A percentile compares a stretch with the other conserved stretches of the same genome.
phyloP scores from a whole-genome alignment of 2,113 vertebrate species.

The Sinocyclocheilus maitianheensis region DNA sequence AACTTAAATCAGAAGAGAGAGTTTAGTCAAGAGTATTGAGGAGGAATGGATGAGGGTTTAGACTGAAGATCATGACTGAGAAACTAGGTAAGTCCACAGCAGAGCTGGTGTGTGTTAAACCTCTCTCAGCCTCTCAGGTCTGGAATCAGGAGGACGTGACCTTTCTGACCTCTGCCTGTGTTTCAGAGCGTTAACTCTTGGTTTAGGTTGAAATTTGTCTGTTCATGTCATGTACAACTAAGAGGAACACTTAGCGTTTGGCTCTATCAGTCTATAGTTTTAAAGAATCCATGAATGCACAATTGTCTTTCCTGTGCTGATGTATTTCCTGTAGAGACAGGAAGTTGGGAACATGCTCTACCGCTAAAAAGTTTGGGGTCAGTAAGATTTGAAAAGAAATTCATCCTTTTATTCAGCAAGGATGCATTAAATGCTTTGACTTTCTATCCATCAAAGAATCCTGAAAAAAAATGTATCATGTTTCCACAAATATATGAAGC shows the following conservation, averaged over 20 bases:
- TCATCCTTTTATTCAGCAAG: background rate
- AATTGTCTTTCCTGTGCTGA: background rate
- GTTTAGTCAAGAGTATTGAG: conserved; percentile 16
- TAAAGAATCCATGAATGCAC: background rate
- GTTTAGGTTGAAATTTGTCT: background rate
- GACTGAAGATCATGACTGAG: conserved; percentile 31
- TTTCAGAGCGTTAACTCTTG: background rate
- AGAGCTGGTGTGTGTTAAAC: background rate
- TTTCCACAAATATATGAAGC: background rate
- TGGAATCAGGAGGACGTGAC: background rate
- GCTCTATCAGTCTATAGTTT: background rate
- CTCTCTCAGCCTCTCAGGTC: background rate
- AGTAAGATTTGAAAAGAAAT: background rate
- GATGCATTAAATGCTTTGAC: background rate
- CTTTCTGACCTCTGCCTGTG: background rate
- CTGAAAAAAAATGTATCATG: background rate
- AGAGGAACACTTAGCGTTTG: background rate
- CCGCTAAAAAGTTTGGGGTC: background rate
- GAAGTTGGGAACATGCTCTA: background rate
- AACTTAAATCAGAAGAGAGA: background rate
- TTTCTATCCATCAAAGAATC: background rate
- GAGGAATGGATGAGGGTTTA: conserved; percentile 31
- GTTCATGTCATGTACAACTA: background rate
- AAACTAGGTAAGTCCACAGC: conserved; percentile 43
- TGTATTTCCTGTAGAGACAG: background rate